Conservation (phyloP, 2,797 vertebrate species). For the Danio jaintianensis region DNA sequence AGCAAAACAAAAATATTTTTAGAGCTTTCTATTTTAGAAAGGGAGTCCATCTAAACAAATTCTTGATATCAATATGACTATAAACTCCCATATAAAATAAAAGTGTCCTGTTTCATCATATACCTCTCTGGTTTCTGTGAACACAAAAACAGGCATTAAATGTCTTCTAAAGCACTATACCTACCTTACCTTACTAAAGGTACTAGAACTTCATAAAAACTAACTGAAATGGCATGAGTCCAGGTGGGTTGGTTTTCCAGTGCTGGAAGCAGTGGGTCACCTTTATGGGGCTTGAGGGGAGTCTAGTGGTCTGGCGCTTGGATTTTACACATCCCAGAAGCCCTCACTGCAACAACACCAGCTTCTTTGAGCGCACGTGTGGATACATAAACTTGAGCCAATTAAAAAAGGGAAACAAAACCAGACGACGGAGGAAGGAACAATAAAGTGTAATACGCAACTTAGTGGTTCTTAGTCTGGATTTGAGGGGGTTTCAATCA, state of each 20-base stretch:
- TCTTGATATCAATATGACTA: slow-evolving; percentile 5
- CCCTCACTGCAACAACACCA: slow-evolving; percentile 52
- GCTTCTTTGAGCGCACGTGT: slow-evolving; percentile 17
- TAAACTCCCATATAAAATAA: background rate
- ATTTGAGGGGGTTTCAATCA: slow-evolving; percentile 58
- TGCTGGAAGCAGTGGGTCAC: slow-evolving; percentile 24
- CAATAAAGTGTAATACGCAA: slow-evolving; percentile 23
- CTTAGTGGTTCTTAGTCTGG: slow-evolving; percentile 32
- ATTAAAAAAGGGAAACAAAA: slow-evolving; percentile 40
- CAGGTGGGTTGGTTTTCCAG: slow-evolving; percentile 19
- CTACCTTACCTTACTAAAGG: slow-evolving; percentile 11
- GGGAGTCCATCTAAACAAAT: background rate
- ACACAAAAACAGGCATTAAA: slow-evolving; percentile 8
- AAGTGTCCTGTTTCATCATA: background rate
- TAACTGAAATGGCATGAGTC: background rate
- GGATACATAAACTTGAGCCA: slow-evolving; percentile 2
- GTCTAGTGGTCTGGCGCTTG: slow-evolving; percentile 52
- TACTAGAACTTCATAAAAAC: slow-evolving; percentile 20
- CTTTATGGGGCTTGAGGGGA: slow-evolving; percentile 47
- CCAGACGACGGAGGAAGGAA: slow-evolving; percentile 28
- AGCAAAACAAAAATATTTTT: background rate
- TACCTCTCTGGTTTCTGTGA: background rate
- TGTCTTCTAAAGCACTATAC: slow-evolving; percentile 17
- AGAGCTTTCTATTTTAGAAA: background rate
- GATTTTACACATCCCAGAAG: slow-evolving; percentile 56